A percentile compares a stretch with the other conserved stretches of the same genome.
These are phyloP conservation scores for Notodromas monacha DNA, from an alignment of 2,888 invertebrate genomes.

Conservation along the genomic window DNA sequence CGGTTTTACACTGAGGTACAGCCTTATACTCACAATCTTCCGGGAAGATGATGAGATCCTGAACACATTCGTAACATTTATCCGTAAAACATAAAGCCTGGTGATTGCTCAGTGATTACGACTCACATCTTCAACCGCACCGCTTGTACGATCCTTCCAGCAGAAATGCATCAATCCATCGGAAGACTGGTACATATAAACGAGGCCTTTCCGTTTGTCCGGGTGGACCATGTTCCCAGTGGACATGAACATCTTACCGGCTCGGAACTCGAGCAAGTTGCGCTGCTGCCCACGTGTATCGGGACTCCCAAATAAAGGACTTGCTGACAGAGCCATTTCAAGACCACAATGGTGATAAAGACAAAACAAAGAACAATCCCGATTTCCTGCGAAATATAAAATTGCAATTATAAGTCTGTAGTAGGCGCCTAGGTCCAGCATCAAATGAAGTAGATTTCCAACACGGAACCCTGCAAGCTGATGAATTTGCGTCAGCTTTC, in stretches of 20 bases:
- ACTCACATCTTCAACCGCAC: constrained; percentile 57
- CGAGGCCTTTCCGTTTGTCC: constrained; percentile 68
- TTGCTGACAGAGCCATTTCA: too few species aligned
- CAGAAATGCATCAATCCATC: constrained; percentile 96
- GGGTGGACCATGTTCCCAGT: constrained; percentile 75
- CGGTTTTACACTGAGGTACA: constrained; percentile 77
- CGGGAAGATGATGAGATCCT: constrained; percentile 88
- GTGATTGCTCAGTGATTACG: constrained; percentile 1
- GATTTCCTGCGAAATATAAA: too few species aligned
- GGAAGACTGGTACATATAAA: constrained; percentile 82
- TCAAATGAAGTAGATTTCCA: too few species aligned
- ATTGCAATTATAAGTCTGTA: too few species aligned
- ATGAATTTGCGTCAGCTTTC: too few species aligned
- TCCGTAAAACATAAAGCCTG: background rate
- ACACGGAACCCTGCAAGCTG: too few species aligned
- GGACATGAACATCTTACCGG: constrained; percentile 81
- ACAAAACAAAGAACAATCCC: too few species aligned
- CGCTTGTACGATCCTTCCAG: constrained; percentile 86
- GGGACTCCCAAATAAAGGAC: constrained; percentile 36
- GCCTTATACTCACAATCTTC: constrained; percentile 91
- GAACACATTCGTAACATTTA: constrained; percentile 12
- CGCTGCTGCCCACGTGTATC: constrained; percentile 44
- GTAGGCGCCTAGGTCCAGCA: too few species aligned
- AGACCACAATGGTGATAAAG: too few species aligned
- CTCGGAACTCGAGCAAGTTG: constrained; percentile 64